A percentile compares a stretch with the other conserved stretches of the same genome.
Evolutionary conservation across 2,113 vertebrate genomes (phyloP).

Genomic region (Eptesicus fuscus): DNA sequence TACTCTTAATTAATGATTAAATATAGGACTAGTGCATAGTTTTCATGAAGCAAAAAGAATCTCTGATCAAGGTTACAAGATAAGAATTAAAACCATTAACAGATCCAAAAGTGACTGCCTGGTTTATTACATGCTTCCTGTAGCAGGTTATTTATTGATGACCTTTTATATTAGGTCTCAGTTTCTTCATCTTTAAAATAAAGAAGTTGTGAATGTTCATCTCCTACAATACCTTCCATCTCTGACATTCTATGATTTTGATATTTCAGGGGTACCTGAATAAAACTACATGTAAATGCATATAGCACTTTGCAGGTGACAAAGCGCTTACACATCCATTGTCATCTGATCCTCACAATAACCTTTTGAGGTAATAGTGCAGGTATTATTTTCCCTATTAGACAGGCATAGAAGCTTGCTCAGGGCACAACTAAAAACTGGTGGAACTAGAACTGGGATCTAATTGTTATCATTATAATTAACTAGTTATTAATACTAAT

Average conservation of each 20-base stretch:
- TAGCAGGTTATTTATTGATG: not conserved
- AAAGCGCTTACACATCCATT: not conserved
- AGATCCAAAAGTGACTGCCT: not conserved
- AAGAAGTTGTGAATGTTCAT: not conserved
- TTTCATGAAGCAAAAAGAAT: not conserved
- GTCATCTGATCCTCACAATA: not conserved
- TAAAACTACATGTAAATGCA: not conserved
- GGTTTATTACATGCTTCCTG: not conserved
- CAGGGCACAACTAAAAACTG: not conserved
- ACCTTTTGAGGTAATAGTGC: not conserved
- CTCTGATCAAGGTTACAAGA: not conserved
- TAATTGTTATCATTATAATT: not conserved
- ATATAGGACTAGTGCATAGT: not conserved
- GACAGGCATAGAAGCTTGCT: not conserved
- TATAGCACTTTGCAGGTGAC: not conserved
- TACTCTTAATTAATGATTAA: not conserved
- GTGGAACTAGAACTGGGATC: not conserved
- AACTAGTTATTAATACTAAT: not conserved
- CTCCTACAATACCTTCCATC: not conserved
- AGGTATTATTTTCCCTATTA: not conserved
- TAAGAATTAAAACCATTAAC: not conserved
- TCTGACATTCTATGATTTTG: not conserved
- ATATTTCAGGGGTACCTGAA: not conserved
- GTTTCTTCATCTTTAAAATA: conserved; percentile 32
- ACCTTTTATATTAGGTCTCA: not conserved